These are phyloP conservation scores for Lerema accius DNA, from an alignment of 1,140 invertebrate species.

Conservation along the genomic window DNA sequence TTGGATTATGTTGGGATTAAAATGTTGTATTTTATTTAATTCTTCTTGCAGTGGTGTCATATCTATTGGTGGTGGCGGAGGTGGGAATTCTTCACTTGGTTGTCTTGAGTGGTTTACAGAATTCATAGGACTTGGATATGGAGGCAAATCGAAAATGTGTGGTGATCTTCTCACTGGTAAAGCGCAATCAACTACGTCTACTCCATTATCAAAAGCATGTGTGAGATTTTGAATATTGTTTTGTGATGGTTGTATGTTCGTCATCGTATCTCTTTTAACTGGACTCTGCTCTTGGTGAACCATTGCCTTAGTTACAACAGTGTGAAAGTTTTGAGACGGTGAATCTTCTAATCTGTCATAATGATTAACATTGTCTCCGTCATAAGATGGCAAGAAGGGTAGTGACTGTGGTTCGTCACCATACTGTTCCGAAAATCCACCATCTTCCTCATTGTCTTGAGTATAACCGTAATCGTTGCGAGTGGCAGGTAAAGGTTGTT, in stretches of 20 bases:
- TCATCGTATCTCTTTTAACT: conserved; percentile 79
- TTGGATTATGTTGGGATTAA: conserved; percentile 29
- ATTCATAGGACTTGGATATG: conserved; percentile 89
- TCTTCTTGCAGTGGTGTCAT: conserved; percentile 84
- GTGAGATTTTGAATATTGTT: conserved; percentile 73
- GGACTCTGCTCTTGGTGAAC: conserved; percentile 91
- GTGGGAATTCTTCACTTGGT: conserved; percentile 94
- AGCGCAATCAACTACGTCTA: conserved; percentile 85
- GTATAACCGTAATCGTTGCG: conserved; percentile 61
- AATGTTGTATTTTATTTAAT: conserved; percentile 75
- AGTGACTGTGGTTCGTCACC: conserved; percentile 86
- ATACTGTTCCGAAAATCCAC: conserved; percentile 79
- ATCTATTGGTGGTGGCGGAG: conserved; percentile 91
- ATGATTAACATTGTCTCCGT: conserved; percentile 65
- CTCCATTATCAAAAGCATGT: conserved; percentile 75
- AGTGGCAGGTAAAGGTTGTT: conserved; percentile 75
- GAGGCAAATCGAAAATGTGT: conserved; percentile 86
- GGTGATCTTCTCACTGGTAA: conserved; percentile 64
- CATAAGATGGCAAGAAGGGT: conserved; percentile 85
- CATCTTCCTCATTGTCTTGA: conserved; percentile 73
- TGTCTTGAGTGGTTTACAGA: conserved; percentile 92
- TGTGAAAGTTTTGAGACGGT: conserved; percentile 80
- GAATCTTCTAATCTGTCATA: conserved; percentile 68
- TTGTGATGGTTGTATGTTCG: conserved; percentile 54
- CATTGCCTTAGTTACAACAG: conserved; percentile 90